These are phyloP conservation scores for fruit fly (Drosophila melanogaster) DNA, from an alignment of 1,140 invertebrate genomes.

Conservation along the genomic window DNA sequence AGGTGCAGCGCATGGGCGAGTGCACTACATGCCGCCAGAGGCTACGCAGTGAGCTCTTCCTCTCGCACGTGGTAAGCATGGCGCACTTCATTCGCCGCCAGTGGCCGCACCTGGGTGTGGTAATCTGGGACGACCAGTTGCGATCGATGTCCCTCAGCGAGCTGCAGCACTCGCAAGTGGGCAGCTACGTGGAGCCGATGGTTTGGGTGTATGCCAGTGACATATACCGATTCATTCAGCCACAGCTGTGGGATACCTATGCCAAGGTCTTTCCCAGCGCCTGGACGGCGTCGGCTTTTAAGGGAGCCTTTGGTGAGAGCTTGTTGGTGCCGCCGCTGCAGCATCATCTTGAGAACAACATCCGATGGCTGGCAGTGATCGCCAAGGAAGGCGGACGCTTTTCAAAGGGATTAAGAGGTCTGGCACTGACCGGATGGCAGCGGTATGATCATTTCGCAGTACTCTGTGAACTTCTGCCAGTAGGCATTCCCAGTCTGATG, in stretches of 20 bases:
- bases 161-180: constrained; percentile 89
- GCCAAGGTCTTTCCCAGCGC: constrained; percentile 92
- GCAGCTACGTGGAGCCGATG: constrained; percentile 92
- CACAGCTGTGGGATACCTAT: constrained; percentile 91
- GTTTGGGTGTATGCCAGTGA: constrained; percentile 92
- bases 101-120: constrained; percentile 88
- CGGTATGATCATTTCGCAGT: constrained; percentile 95
- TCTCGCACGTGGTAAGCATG: constrained; percentile 89
- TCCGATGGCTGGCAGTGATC: constrained; percentile 89
- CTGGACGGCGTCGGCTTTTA: constrained; percentile 89
- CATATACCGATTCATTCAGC: constrained; percentile 86
- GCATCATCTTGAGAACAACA: constrained; percentile 90
- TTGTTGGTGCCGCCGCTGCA: constrained; percentile 89
- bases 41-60: constrained; percentile 87
- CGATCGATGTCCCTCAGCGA: constrained; percentile 89
- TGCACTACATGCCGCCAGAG: constrained; percentile 89
- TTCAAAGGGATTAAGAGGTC: constrained; percentile 87
- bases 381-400: constrained; percentile 85
- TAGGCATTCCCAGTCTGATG: constrained; percentile 91
- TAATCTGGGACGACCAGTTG: constrained; percentile 99
- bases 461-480: constrained; percentile 95
- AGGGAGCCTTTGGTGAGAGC: constrained; percentile 91
- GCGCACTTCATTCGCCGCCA: constrained; percentile 87
- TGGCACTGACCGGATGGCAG: constrained; percentile 92
- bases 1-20: constrained; percentile 93